Conservation (phyloP, 2,113 vertebrate genomes). For the Tretioscincus oriximinensis region DNA sequence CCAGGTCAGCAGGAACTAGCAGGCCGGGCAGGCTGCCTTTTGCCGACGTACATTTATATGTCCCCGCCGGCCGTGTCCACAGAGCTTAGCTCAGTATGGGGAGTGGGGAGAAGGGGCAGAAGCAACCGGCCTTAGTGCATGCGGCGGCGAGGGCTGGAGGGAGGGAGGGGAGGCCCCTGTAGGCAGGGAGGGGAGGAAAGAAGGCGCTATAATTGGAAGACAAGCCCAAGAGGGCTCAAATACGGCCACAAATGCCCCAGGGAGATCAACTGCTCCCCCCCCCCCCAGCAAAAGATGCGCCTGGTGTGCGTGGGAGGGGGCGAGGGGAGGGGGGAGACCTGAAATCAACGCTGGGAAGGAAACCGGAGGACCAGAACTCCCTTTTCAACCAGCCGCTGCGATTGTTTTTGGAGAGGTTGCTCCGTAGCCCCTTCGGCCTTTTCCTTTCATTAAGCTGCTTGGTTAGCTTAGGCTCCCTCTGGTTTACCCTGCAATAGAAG, state of each 20-base stretch:
- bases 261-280: background rate
- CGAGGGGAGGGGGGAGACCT: background rate
- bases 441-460: background rate
- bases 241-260: background rate
- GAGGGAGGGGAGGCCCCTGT: background rate
- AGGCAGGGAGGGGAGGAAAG: background rate
- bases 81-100: background rate
- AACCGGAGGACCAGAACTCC: background rate
- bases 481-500: too few species aligned
- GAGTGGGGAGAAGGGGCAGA: background rate
- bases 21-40: background rate
- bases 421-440: too few species aligned
- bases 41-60: background rate
- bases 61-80: background rate
- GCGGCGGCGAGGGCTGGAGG: background rate
- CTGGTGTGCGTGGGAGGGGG: background rate
- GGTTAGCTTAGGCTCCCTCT: background rate
- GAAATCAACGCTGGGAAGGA: background rate
- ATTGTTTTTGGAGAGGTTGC: background rate
- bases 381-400: too few species aligned
- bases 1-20: conserved; percentile 19
- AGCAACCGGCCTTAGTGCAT: background rate
- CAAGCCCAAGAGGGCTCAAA: background rate
- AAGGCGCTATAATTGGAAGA: too few species aligned
- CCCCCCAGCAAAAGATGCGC: background rate